Evolutionary conservation across 2,797 vertebrate species (phyloP).

Genomic region (Halcyon chelicuti): DNA sequence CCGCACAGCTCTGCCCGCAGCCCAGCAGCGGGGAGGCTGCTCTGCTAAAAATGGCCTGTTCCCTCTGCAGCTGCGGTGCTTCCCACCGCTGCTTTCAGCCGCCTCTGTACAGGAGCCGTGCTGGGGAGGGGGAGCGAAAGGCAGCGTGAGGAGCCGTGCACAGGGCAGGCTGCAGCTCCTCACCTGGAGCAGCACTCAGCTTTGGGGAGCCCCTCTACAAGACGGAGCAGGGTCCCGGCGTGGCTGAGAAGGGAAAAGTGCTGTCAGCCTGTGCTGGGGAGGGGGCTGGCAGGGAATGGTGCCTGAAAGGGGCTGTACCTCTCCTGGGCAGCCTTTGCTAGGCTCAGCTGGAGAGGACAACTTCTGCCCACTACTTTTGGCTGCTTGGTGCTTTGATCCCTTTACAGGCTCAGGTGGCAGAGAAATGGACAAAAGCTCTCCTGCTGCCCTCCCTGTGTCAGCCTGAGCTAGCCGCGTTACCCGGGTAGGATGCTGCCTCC

Average conservation of each 20-base stretch:
- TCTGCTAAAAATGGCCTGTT: conserved; percentile 61
- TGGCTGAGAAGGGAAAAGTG: not conserved
- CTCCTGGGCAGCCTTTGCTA: not conserved
- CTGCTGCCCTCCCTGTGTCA: not conserved
- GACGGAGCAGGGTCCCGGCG: not conserved
- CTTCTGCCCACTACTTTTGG: not conserved
- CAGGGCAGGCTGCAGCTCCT: not conserved
- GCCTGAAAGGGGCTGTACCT: not conserved
- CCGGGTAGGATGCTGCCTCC: not conserved
- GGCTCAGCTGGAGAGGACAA: not conserved
- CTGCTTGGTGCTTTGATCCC: not conserved
- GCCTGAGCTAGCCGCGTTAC: not conserved
- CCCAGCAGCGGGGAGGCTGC: conserved; percentile 19
- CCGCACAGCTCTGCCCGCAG: not conserved
- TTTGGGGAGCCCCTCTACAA: accelerated
- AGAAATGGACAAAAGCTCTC: not conserved
- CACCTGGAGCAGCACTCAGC: accelerated
- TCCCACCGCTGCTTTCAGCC: not conserved
- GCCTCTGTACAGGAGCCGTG: conserved; percentile 12
- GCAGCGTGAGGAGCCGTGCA: not conserved
- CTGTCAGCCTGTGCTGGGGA: not conserved
- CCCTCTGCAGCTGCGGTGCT: conserved; percentile 53
- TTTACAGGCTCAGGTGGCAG: not conserved
- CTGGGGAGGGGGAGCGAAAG: conserved; percentile 12
- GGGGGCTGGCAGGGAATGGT: not conserved